phyloP scores from a whole-genome alignment of 1,140 invertebrate genomes.

The Phthorimaea operculella region DNA sequence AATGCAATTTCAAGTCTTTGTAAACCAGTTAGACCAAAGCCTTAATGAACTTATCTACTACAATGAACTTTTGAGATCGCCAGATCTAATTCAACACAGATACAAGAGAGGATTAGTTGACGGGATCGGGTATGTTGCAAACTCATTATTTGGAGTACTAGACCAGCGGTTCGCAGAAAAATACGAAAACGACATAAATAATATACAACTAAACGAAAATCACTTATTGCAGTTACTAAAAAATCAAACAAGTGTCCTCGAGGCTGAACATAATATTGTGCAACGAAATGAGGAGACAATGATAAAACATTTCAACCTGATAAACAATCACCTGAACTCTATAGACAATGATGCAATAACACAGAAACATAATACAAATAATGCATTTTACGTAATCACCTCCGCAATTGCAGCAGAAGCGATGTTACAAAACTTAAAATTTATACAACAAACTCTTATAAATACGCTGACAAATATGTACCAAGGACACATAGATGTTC shows the following conservation, averaged over 20 bases:
- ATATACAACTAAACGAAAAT: not conserved
- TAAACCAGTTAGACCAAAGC: conserved; percentile 16
- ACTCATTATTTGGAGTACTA: conserved; percentile 6
- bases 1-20: conserved; percentile 9
- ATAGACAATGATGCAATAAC: not conserved
- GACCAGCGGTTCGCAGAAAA: not conserved
- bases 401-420: not conserved
- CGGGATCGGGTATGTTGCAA: conserved; percentile 11
- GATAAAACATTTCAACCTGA: not conserved
- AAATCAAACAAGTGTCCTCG: not conserved
- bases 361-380: not conserved
- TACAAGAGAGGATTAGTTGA: conserved; percentile 18
- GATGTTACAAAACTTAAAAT: not conserved
- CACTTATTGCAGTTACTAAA: not conserved
- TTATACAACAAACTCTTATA: not conserved
- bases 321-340: not conserved
- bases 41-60: conserved; percentile 16
- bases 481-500: not conserved
- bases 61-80: conserved; percentile 8
- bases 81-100: conserved; percentile 8
- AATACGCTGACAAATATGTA: not conserved
- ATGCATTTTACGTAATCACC: not conserved
- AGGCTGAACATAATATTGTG: not conserved
- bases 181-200: not conserved
- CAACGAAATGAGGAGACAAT: not conserved